These are phyloP conservation scores for Characodon lateralis DNA, from an alignment of 2,797 vertebrate species.

Conservation along the genomic window DNA sequence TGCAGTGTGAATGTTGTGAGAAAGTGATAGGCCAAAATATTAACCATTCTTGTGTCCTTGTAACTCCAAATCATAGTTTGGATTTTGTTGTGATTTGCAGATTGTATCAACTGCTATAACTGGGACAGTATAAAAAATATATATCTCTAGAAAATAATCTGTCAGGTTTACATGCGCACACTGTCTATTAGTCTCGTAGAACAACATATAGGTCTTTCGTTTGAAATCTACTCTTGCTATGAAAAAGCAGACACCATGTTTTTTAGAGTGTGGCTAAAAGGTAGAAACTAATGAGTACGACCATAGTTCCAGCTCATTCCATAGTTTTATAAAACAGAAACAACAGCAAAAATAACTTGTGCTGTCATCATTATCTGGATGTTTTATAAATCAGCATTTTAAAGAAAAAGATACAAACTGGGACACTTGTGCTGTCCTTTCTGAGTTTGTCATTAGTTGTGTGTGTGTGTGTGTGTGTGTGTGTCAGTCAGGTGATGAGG, in stretches of 20 bases:
- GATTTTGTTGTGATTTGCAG: neutral
- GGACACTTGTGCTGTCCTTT: conserved; percentile 22
- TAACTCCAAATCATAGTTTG: neutral
- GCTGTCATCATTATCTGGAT: neutral
- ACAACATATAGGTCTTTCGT: too few species aligned
- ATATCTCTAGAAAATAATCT: neutral
- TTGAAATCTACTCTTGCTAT: too few species aligned
- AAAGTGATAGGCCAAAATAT: too few species aligned
- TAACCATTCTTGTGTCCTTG: neutral
- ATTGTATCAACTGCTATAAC: neutral
- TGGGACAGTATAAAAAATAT: neutral
- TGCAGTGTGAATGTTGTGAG: too few species aligned
- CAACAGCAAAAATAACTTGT: neutral
- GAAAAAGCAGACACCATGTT: too few species aligned
- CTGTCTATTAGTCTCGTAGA: too few species aligned
- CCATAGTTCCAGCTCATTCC: neutral
- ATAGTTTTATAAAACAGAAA: neutral
- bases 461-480: conserved; percentile 27
- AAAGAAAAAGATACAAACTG: neutral
- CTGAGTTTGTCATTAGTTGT: conserved; percentile 16
- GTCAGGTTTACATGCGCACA: too few species aligned
- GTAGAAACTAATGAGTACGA: neutral
- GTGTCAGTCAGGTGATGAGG: conserved; percentile 70
- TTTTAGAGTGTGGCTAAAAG: neutral
- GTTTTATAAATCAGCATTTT: neutral